phyloP scores from a whole-genome alignment of 1,140 invertebrate genomes.

The Drosophila tani region DNA sequence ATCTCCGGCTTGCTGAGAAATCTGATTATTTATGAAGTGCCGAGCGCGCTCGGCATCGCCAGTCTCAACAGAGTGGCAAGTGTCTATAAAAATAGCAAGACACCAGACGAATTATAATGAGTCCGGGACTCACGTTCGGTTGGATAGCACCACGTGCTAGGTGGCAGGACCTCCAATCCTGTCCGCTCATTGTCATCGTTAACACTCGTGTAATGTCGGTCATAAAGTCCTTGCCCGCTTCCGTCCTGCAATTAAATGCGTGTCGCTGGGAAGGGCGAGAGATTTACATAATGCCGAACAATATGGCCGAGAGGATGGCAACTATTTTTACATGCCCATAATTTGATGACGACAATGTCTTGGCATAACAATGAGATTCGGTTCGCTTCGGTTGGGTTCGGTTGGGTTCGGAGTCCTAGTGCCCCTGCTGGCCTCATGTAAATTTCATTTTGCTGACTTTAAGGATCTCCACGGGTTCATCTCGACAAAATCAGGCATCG shows the following conservation, averaged over 20 bases:
- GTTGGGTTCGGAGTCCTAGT: neutral
- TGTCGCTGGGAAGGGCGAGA: slow-evolving; percentile 16
- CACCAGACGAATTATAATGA: slow-evolving; percentile 72
- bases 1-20: slow-evolving; percentile 27
- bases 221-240: slow-evolving; percentile 32
- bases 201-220: slow-evolving; percentile 52
- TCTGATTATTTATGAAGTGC: slow-evolving; percentile 56
- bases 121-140: slow-evolving; percentile 32
- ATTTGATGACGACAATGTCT: slow-evolving; percentile 59
- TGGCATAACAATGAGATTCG: slow-evolving; percentile 51
- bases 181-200: slow-evolving; percentile 48
- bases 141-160: slow-evolving; percentile 24
- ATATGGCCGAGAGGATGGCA: slow-evolving; percentile 51
- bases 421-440: slow-evolving; percentile 29
- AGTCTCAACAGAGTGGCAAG: slow-evolving; percentile 47
- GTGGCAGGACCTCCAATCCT: slow-evolving; percentile 40
- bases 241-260: slow-evolving; percentile 49
- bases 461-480: slow-evolving; percentile 22
- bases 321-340: slow-evolving; percentile 64
- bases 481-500: slow-evolving; percentile 1
- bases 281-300: slow-evolving; percentile 58
- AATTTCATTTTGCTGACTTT: slow-evolving; percentile 52
- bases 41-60: slow-evolving; percentile 2
- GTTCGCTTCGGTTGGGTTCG: neutral
- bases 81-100: slow-evolving; percentile 65